phyloP scores from a whole-genome alignment of 1,140 invertebrate genomes.

The Drosophila sp. region DNA sequence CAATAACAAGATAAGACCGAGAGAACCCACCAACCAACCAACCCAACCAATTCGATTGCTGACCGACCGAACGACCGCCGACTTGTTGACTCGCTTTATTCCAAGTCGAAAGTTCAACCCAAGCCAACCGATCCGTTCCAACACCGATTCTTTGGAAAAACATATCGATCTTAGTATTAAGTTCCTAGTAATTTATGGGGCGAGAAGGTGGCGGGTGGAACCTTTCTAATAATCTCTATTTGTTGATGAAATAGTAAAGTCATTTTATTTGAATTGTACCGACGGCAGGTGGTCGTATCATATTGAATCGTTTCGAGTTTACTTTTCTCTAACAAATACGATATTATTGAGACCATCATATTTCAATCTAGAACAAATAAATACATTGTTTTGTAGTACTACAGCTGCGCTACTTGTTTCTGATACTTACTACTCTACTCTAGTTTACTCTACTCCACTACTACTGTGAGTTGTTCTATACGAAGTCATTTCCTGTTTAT shows the following conservation, averaged over 20 bases:
- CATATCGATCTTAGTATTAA: constrained; percentile 8
- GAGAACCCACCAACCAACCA: not conserved
- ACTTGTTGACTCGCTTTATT: not conserved
- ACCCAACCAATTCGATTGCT: not conserved
- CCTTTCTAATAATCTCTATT: constrained; percentile 1
- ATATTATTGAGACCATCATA: not conserved
- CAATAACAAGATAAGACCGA: constrained; percentile 51
- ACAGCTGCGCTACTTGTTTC: not conserved
- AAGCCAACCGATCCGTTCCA: not conserved
- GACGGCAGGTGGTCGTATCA: not conserved
- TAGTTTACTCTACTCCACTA: not conserved
- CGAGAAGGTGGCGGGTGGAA: not conserved
- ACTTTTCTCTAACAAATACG: not conserved
- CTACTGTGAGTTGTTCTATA: not conserved
- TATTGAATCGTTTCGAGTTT: not conserved
- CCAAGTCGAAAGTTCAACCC: constrained; percentile 7
- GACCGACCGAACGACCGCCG: not conserved
- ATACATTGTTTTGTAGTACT: constrained; percentile 7
- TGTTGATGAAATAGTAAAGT: constrained; percentile 2
- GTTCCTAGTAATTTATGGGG: not conserved
- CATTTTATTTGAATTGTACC: constrained; percentile 6
- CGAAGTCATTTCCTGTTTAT: constrained; percentile 8
- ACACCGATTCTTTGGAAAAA: constrained; percentile 1
- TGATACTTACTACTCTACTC: not conserved
- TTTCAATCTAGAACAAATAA: not conserved